Conservation (phyloP, 2,797 vertebrate species). For the Coilia nasus region DNA sequence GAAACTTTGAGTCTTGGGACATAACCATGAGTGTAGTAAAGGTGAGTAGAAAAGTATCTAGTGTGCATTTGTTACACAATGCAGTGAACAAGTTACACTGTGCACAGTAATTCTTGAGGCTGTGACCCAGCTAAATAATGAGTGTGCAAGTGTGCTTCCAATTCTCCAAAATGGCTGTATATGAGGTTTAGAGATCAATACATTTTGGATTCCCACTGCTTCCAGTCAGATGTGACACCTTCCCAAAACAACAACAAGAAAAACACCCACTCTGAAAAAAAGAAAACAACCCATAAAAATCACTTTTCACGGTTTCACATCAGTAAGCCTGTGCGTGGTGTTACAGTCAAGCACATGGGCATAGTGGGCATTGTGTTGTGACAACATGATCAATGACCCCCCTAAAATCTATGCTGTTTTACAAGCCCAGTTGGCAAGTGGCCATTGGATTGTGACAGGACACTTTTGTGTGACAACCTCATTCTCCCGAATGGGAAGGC, state of each 20-base stretch:
- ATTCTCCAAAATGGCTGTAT: no score
- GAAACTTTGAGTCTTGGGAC: no score
- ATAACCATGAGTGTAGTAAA: no score
- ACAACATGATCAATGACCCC: constrained; percentile 1
- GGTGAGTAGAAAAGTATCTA: no score
- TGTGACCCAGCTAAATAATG: no score
- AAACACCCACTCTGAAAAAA: not conserved
- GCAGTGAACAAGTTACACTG: no score
- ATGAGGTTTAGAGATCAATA: no score
- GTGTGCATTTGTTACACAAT: not conserved
- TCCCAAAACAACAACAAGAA: not conserved
- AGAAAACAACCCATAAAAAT: not conserved
- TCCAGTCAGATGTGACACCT: no score
- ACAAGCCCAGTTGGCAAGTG: not conserved
- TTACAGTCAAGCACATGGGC: not conserved
- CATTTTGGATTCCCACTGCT: no score
- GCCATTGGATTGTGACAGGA: not conserved
- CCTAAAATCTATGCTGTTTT: not conserved
- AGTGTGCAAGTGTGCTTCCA: no score
- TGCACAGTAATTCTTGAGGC: no score
- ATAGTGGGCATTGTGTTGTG: not conserved
- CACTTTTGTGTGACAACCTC: not conserved
- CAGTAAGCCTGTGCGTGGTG: not conserved
- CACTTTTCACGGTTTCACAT: not conserved
- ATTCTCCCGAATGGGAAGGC: not conserved